Percentiles rank a stretch among this genome's conserved stretches.
These are phyloP conservation scores for Sitodiplosis mosellana DNA, from an alignment of 1,140 invertebrate species.

Conservation along the genomic window DNA sequence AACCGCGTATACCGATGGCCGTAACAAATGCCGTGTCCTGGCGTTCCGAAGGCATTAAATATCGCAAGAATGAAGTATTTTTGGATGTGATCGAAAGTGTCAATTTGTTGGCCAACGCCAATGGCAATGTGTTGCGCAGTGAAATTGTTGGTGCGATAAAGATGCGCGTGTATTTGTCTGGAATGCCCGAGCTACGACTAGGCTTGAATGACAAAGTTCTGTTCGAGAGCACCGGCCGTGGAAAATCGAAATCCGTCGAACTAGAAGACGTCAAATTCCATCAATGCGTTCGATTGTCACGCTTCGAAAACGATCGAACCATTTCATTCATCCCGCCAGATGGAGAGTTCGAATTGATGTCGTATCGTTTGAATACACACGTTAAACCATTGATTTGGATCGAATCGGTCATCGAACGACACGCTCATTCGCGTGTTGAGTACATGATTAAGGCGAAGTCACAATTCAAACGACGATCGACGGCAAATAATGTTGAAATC, in stretches of 20 bases:
- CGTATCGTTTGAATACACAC: conserved; percentile 92
- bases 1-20: conserved; percentile 93
- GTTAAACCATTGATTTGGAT: conserved; percentile 99
- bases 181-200: conserved; percentile 98
- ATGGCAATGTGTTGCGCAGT: conserved; percentile 92
- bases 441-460: conserved; percentile 99
- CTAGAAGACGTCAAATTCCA: conserved; percentile 99
- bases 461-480: conserved; percentile 95
- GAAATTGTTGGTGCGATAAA: conserved; percentile 99
- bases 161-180: conserved; percentile 96
- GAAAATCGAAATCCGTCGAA: conserved; percentile 97
- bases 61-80: conserved; percentile 99
- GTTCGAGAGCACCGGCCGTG: conserved; percentile 93
- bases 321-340: conserved; percentile 99
- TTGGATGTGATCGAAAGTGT: conserved; percentile 99
- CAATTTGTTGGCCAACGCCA: conserved; percentile 92
- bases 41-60: conserved; percentile 97
- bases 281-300: conserved; percentile 92
- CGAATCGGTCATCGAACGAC: conserved; percentile 97
- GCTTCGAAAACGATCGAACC: conserved; percentile 97
- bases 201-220: conserved; percentile 98
- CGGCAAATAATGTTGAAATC: conserved; percentile 98
- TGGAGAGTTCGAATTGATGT: conserved; percentile 99
- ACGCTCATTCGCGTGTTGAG: conserved; percentile 93
- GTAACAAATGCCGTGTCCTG: conserved; percentile 99